phyloP scores from a whole-genome alignment of 2,113 vertebrate species.

The human region DNA sequence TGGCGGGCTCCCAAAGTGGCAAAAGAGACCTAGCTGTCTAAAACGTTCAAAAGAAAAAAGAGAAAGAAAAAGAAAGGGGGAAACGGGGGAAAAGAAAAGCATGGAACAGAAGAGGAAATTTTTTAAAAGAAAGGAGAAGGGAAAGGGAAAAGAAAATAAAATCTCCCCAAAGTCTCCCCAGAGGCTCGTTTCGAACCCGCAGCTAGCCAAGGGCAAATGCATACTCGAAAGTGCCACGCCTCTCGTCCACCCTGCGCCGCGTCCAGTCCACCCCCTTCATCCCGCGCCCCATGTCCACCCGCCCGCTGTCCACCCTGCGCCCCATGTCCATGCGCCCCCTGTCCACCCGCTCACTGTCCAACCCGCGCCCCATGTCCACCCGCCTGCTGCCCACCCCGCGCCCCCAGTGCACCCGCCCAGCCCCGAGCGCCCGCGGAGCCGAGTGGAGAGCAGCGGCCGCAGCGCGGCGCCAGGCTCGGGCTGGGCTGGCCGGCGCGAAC shows the following conservation, averaged over 20 bases:
- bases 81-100: neutral
- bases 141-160: neutral
- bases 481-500: neutral
- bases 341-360: too few species aligned
- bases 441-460: neutral
- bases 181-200: neutral
- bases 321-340: too few species aligned
- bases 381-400: too few species aligned
- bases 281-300: too few species aligned
- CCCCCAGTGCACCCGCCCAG: neutral
- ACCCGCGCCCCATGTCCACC: too few species aligned
- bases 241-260: too few species aligned
- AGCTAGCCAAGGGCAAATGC: neutral
- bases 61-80: neutral
- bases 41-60: neutral
- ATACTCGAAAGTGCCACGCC: too few species aligned
- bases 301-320: too few species aligned
- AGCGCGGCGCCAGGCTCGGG: neutral
- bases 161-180: neutral
- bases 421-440: neutral
- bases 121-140: neutral
- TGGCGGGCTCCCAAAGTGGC: neutral
- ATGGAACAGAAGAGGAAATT: accelerated
- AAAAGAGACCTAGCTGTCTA: neutral
- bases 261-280: neutral